Conservation (phyloP, 2,888 invertebrate genomes). For the Cantharis nigra region DNA sequence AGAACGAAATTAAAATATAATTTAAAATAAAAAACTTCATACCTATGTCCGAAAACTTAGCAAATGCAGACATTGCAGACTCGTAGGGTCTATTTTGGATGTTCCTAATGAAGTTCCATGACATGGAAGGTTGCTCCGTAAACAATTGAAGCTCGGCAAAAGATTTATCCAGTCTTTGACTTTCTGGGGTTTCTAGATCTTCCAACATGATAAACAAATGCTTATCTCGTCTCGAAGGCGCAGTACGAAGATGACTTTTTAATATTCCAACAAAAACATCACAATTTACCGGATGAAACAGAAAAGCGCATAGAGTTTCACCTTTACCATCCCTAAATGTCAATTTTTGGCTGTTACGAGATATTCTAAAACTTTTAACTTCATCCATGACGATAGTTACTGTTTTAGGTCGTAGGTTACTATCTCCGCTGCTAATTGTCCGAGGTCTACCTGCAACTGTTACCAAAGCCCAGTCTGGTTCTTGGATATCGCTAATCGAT, state of each 20-base stretch:
- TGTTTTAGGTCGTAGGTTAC: slow-evolving; percentile 55
- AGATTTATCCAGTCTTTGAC: slow-evolving; percentile 76
- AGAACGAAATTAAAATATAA: background rate
- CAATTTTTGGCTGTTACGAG: slow-evolving; percentile 60
- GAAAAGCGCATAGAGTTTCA: slow-evolving; percentile 77
- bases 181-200: slow-evolving; percentile 64
- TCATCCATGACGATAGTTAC: slow-evolving; percentile 66
- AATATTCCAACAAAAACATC: slow-evolving; percentile 71
- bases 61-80: slow-evolving; percentile 83
- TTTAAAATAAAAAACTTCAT: slow-evolving; percentile 49
- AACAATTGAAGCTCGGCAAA: slow-evolving; percentile 87
- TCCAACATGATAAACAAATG: slow-evolving; percentile 74
- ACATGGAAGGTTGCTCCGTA: slow-evolving; percentile 68
- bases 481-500: slow-evolving; percentile 75
- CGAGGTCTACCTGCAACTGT: slow-evolving; percentile 70
- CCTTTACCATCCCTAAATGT: slow-evolving; percentile 73
- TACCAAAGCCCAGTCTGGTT: slow-evolving; percentile 85
- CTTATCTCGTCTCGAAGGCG: slow-evolving; percentile 73
- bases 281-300: slow-evolving; percentile 87
- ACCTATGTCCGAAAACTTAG: slow-evolving; percentile 82
- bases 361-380: slow-evolving; percentile 67
- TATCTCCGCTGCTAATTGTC: slow-evolving; percentile 62
- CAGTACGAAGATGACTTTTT: slow-evolving; percentile 67
- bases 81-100: slow-evolving; percentile 76
- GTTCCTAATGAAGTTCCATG: slow-evolving; percentile 67